Evolutionary conservation across 2,888 invertebrate genomes (phyloP).

Genomic region (Ormyrus thymus): DNA sequence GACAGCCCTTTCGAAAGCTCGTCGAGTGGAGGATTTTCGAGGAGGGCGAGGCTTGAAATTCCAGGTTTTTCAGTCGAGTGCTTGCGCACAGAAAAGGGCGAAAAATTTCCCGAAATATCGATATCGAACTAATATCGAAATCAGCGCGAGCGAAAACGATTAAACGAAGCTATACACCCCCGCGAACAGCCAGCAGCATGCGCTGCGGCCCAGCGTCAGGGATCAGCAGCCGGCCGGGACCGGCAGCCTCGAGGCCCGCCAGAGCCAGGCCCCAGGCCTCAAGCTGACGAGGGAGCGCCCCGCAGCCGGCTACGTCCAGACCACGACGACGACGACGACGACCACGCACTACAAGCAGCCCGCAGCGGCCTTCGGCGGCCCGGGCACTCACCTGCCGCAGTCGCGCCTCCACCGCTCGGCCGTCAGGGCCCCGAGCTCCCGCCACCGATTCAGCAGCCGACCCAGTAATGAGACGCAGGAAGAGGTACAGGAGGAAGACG

Average conservation of each 20-base stretch:
- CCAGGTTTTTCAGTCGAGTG: no score
- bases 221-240: conserved; percentile 68
- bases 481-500: conserved; percentile 86
- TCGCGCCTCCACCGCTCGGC: conserved; percentile 37
- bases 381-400: not conserved
- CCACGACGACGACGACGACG: conserved; percentile 67
- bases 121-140: no score
- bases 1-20: no score
- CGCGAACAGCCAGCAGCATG: conserved; percentile 72
- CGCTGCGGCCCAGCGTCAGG: conserved; percentile 67
- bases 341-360: conserved; percentile 61
- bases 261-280: conserved; percentile 61
- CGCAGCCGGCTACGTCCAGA: conserved; percentile 72
- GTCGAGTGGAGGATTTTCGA: no score
- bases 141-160: no score
- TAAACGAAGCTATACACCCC: no score
- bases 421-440: conserved; percentile 69
- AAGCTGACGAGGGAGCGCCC: conserved; percentile 75
- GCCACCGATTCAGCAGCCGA: conserved; percentile 76
- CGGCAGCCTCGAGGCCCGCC: conserved; percentile 63
- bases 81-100: no score
- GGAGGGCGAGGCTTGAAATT: no score
- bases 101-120: no score
- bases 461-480: conserved; percentile 88
- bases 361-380: conserved; percentile 8